Conservation (phyloP, 35 echinoderm and acorn worm genomes). For the Stichopus chloronotus region DNA sequence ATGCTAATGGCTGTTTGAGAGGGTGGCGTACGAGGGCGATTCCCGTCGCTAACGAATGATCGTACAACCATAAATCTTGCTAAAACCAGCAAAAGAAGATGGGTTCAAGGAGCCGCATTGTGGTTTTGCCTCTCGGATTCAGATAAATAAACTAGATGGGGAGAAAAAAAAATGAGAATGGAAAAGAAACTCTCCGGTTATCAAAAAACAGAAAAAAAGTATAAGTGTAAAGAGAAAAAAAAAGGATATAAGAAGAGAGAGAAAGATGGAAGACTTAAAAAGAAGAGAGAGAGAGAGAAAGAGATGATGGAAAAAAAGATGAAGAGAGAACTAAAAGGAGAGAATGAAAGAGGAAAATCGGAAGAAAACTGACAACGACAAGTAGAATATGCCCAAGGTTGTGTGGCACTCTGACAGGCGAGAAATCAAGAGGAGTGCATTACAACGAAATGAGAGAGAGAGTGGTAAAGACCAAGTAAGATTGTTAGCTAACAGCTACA, state of each 20-base stretch:
- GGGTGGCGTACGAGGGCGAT: conserved; percentile 51
- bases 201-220: too few relatives aligned
- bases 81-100: conserved; percentile 44
- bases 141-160: conserved; percentile 45
- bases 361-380: background rate
- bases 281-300: background rate
- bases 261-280: background rate
- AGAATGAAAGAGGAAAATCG: background rate
- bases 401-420: conserved; percentile 39
- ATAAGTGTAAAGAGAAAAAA: background rate
- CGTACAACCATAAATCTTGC: conserved; percentile 38
- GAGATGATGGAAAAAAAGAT: background rate
- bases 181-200: background rate
- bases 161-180: conserved; percentile 47
- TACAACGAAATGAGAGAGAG: background rate
- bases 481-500: too few relatives aligned
- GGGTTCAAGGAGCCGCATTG: conserved; percentile 44
- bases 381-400: conserved; percentile 50
- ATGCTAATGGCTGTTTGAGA: conserved; percentile 51
- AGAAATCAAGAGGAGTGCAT: background rate
- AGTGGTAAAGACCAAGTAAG: background rate
- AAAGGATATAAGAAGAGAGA: background rate
- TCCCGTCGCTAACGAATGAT: background rate
- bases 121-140: conserved; percentile 48
- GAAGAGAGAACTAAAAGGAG: background rate